Evolutionary conservation across 1,140 invertebrate genomes (phyloP).

Genomic region (Drosophila nebulosa): DNA sequence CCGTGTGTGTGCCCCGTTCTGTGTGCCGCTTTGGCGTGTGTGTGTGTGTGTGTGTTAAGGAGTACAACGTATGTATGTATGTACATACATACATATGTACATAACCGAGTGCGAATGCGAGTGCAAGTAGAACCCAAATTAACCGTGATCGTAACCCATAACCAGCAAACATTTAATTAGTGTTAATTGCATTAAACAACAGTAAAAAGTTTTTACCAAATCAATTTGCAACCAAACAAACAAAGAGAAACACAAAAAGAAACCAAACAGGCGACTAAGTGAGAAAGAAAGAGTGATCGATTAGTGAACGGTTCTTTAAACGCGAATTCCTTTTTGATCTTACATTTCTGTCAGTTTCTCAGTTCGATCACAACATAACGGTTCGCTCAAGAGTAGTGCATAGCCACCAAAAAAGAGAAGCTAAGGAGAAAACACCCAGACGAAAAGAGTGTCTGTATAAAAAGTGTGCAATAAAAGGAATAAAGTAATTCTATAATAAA

Average conservation of each 20-base stretch:
- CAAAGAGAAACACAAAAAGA: constrained; percentile 28
- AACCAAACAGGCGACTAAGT: neutral
- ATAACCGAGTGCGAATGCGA: neutral
- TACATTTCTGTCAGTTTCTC: neutral
- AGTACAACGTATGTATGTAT: neutral
- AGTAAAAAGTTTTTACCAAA: constrained; percentile 17
- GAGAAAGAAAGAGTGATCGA: neutral
- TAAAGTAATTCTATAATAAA: neutral
- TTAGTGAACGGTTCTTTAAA: constrained; percentile 51
- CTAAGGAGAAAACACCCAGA: constrained; percentile 7
- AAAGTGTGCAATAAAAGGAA: neutral
- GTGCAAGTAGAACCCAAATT: constrained; percentile 1
- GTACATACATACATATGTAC: neutral
- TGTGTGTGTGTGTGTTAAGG: constrained; percentile 13
- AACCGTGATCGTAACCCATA: neutral
- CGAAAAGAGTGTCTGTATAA: neutral
- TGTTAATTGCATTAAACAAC: constrained; percentile 20
- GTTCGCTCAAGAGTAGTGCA: neutral
- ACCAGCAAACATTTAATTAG: constrained; percentile 17
- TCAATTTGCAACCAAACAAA: constrained; percentile 34
- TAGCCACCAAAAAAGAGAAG: constrained; percentile 12
- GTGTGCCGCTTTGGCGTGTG: constrained; percentile 16
- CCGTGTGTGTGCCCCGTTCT: constrained; percentile 18
- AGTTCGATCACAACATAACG: neutral
- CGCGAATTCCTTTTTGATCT: constrained; percentile 21